Conservation (phyloP, 2,888 invertebrate species). For the Aphelenchoides bicaudatus region DNA sequence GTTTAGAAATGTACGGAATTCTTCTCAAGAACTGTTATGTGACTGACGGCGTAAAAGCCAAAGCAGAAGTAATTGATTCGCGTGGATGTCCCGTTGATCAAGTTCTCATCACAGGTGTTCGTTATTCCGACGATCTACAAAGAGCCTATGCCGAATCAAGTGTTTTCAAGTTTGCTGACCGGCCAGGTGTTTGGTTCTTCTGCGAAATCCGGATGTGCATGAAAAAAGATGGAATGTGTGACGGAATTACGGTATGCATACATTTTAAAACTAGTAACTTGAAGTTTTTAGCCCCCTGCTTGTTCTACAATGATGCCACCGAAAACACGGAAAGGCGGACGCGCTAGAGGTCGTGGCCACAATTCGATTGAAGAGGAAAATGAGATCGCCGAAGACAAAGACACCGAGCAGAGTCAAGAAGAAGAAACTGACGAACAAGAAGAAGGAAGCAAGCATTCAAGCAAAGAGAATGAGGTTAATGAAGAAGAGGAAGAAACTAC, state of each 20-base stretch:
- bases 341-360: background rate
- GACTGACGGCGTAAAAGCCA: conserved; percentile 59
- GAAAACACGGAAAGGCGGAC: background rate
- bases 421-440: conserved; percentile 13
- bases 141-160: conserved; percentile 60
- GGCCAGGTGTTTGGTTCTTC: conserved; percentile 61
- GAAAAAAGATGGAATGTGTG: conserved; percentile 58
- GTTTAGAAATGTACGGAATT: conserved; percentile 60
- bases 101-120: conserved; percentile 59
- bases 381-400: conserved; percentile 15
- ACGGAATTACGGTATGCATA: conserved; percentile 50
- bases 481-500: conserved; percentile 15
- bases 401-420: conserved; percentile 5
- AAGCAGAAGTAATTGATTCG: conserved; percentile 57
- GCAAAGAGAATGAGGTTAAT: conserved; percentile 16
- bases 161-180: conserved; percentile 61
- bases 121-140: conserved; percentile 57
- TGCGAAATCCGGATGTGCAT: conserved; percentile 61
- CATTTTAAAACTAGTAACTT: conserved; percentile 9
- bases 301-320: conserved; percentile 30
- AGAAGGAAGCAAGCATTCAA: conserved; percentile 3
- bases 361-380: conserved; percentile 5
- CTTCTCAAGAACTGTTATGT: conserved; percentile 61
- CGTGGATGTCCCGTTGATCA: conserved; percentile 58
- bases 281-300: conserved; percentile 36